Percentiles rank a stretch among this genome's conserved stretches.
Evolutionary conservation across 2,113 vertebrate genomes (phyloP).

Genomic region (Caracal caracal): DNA sequence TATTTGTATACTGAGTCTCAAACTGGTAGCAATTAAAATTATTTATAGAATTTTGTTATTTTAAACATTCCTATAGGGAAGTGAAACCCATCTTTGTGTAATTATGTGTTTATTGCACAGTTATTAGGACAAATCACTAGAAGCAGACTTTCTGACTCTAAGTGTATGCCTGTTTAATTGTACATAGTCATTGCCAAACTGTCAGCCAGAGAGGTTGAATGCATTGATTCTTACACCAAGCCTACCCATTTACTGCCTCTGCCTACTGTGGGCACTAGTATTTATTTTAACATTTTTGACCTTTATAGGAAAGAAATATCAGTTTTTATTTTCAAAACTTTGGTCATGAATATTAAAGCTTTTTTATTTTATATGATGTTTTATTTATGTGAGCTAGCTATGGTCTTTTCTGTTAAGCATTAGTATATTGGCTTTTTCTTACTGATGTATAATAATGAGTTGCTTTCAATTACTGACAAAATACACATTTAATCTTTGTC

Average conservation of each 20-base stretch:
- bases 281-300: neutral
- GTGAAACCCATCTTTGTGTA: neutral
- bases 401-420: neutral
- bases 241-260: neutral
- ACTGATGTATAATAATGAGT: neutral
- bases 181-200: neutral
- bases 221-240: neutral
- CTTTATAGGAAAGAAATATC: neutral
- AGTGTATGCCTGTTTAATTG: neutral
- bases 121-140: neutral
- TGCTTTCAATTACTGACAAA: neutral
- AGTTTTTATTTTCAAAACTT: neutral
- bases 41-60: neutral
- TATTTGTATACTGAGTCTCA: neutral
- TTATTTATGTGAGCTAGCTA: neutral
- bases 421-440: neutral
- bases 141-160: neutral
- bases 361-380: neutral
- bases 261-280: neutral
- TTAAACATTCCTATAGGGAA: neutral
- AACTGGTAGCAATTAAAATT: neutral
- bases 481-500: neutral
- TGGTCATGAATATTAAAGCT: neutral
- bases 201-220: neutral
- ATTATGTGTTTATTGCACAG: neutral